These are phyloP conservation scores for Actinopyga echinites DNA, from an alignment of 53 echinoderm and acorn worm genomes.

Conservation along the genomic window DNA sequence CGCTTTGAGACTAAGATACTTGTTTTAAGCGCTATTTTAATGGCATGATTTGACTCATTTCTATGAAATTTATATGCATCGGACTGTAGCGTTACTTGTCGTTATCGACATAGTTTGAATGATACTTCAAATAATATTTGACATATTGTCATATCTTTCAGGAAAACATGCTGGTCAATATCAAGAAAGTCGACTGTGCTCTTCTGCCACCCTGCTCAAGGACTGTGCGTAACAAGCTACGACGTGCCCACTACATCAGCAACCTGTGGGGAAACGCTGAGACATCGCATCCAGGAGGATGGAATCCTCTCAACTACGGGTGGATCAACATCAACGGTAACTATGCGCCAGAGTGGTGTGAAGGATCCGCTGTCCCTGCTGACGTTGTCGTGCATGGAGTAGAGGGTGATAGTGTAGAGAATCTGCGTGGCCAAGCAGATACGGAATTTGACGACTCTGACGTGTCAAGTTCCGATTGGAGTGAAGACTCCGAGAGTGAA, in stretches of 20 bases:
- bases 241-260: constrained; percentile 28
- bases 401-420: constrained; percentile 40
- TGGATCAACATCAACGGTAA: constrained; percentile 33
- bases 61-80: too few species aligned
- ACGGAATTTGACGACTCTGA: constrained; percentile 42
- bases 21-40: too few species aligned
- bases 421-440: constrained; percentile 48
- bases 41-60: too few species aligned
- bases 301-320: constrained; percentile 46
- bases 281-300: constrained; percentile 21
- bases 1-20: too few species aligned
- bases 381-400: constrained; percentile 47
- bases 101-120: too few species aligned
- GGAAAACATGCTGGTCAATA: constrained; percentile 24
- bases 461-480: constrained; percentile 51
- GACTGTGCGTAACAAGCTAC: constrained; percentile 28
- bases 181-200: constrained; percentile 55
- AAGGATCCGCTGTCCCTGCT: constrained; percentile 44
- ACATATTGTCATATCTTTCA: neutral
- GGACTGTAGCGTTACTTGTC: too few species aligned
- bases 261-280: constrained; percentile 47
- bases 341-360: constrained; percentile 44
- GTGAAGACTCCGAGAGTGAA: constrained; percentile 51
- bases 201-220: constrained; percentile 57
- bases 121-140: neutral